phyloP scores from a whole-genome alignment of 2,888 invertebrate species.

The Campoplex nolae region DNA sequence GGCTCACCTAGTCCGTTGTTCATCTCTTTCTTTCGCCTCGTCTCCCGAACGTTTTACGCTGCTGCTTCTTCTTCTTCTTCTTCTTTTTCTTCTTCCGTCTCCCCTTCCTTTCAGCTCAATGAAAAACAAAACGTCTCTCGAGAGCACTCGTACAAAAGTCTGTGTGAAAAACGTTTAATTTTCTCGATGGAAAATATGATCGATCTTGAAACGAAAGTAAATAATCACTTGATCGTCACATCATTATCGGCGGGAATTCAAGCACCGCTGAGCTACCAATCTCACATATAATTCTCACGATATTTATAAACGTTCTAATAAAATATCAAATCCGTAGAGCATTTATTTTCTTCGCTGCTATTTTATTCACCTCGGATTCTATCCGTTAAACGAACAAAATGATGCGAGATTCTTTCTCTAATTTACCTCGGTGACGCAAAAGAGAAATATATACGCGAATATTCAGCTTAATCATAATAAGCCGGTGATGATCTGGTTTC shows the following conservation, averaged over 20 bases:
- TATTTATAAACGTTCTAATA: background rate
- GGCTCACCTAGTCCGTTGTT: conserved; percentile 75
- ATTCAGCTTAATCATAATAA: conserved; percentile 51
- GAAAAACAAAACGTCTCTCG: background rate
- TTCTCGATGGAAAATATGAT: background rate
- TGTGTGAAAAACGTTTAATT: background rate
- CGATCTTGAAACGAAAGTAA: conserved; percentile 1
- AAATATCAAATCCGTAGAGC: background rate
- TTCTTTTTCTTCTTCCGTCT: conserved; percentile 4
- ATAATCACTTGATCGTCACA: background rate
- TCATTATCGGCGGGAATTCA: background rate
- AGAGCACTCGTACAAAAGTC: background rate
- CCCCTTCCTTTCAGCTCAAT: background rate
- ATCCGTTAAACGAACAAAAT: conserved; percentile 8
- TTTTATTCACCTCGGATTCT: background rate
- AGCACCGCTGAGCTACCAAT: background rate
- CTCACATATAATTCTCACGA: background rate
- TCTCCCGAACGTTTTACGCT: conserved; percentile 30
- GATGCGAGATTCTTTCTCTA: background rate
- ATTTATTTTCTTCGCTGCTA: background rate
- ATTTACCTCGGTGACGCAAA: conserved; percentile 26
- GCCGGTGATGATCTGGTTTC: conserved; percentile 33
- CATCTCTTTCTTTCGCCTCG: conserved; percentile 26
- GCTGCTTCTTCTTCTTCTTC: conserved; percentile 5
- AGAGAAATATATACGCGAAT: conserved; percentile 4